phyloP scores from a whole-genome alignment of 2,797 vertebrate species.

The Streptopelia turtur region DNA sequence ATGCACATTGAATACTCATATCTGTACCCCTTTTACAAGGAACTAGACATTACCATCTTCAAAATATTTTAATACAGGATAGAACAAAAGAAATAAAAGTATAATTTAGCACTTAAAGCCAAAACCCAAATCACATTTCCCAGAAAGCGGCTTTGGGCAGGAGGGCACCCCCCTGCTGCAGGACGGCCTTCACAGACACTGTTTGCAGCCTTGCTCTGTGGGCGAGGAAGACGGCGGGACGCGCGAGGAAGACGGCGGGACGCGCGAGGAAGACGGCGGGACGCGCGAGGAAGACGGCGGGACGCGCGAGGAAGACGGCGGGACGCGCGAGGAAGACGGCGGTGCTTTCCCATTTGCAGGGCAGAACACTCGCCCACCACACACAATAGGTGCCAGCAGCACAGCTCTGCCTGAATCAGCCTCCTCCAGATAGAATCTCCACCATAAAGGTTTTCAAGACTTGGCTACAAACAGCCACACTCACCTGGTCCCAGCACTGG shows the following conservation, averaged over 20 bases:
- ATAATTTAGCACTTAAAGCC: not conserved
- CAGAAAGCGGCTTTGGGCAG: not conserved
- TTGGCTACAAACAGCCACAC: not conserved
- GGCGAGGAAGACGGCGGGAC: too few relatives aligned
- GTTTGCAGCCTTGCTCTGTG: fast-evolving
- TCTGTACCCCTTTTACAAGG: not conserved
- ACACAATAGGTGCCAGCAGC: not conserved
- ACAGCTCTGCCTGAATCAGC: not conserved
- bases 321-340: too few relatives aligned
- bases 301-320: too few relatives aligned
- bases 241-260: not conserved
- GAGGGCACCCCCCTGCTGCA: not conserved
- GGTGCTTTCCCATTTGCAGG: not conserved
- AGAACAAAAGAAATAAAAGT: not conserved
- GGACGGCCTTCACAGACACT: not conserved
- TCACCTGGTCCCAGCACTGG: not conserved
- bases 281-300: too few relatives aligned
- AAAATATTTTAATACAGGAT: not conserved
- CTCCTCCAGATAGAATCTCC: not conserved
- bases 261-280: too few relatives aligned
- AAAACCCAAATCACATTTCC: not conserved
- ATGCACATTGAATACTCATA: not conserved
- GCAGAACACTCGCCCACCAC: not conserved
- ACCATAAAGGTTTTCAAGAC: not conserved
- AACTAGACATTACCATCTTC: not conserved